These are phyloP conservation scores for Caenorhabditis angaria DNA, from an alignment of 2,888 invertebrate species.

Conservation along the genomic window DNA sequence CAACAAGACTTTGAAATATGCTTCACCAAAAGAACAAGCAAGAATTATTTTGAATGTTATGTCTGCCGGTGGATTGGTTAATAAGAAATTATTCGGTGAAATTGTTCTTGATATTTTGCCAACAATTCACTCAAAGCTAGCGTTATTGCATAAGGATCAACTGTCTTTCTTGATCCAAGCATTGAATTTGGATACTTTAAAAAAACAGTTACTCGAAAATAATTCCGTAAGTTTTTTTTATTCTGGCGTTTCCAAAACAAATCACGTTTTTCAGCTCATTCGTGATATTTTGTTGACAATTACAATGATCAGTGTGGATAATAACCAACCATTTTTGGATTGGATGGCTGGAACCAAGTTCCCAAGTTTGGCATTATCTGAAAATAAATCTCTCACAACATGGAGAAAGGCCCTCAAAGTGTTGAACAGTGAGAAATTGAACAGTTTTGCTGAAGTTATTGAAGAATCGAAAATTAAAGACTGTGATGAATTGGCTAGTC, in stretches of 20 bases:
- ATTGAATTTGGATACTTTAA: slow-evolving; percentile 25
- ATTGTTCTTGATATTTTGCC: slow-evolving; percentile 30
- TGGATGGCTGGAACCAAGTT: slow-evolving; percentile 28
- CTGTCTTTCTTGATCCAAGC: slow-evolving; percentile 27
- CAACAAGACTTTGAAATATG: slow-evolving; percentile 30
- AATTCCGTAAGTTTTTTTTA: slow-evolving; percentile 21
- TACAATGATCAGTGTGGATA: slow-evolving; percentile 37
- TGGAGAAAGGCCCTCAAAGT: slow-evolving; percentile 32
- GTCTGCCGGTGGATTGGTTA: slow-evolving; percentile 25
- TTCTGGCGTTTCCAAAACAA: slow-evolving; percentile 3
- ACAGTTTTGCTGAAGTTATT: slow-evolving; percentile 25
- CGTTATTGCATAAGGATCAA: slow-evolving; percentile 29
- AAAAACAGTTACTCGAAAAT: slow-evolving; percentile 24
- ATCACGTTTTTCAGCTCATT: slow-evolving; percentile 47
- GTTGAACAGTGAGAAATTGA: slow-evolving; percentile 22
- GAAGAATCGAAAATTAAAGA: slow-evolving; percentile 29
- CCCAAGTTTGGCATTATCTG: slow-evolving; percentile 24
- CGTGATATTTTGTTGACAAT: slow-evolving; percentile 51
- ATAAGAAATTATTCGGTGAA: slow-evolving; percentile 35
- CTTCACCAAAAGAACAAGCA: slow-evolving; percentile 32
- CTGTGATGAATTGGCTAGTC: slow-evolving; percentile 23
- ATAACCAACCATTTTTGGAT: slow-evolving; percentile 34
- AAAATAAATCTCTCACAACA: slow-evolving; percentile 8
- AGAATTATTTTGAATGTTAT: slow-evolving; percentile 27
- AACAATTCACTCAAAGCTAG: slow-evolving; percentile 16